Evolutionary conservation across 2,888 invertebrate genomes (phyloP).

Genomic region (Harpagoxenus sublaevis): DNA sequence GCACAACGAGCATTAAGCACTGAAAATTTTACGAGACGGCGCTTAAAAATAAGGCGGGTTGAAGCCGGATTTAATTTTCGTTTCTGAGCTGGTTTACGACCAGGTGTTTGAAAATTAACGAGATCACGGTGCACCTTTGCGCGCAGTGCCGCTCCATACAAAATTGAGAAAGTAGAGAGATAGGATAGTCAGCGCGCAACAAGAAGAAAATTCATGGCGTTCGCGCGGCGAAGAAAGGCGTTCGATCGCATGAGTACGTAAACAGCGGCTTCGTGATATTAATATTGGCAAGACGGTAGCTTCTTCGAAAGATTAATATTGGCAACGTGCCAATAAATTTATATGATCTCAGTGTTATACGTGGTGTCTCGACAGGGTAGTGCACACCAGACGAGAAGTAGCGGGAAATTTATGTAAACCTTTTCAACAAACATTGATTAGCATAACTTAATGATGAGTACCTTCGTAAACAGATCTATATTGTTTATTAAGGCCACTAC

Average conservation of each 20-base stretch:
- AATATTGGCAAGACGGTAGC: conserved; percentile 39
- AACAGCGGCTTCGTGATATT: conserved; percentile 41
- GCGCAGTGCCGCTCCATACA: conserved; percentile 27
- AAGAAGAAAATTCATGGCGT: conserved; percentile 44
- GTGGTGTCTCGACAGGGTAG: background rate
- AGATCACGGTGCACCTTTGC: conserved; percentile 39
- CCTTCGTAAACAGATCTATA: background rate
- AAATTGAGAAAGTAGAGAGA: conserved; percentile 47
- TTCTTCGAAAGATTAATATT: conserved; percentile 37
- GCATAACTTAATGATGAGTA: conserved; percentile 5
- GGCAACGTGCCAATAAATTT: conserved; percentile 39
- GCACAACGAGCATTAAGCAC: conserved; percentile 15
- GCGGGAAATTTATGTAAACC: conserved; percentile 17
- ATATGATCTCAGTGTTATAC: conserved; percentile 13
- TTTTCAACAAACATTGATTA: conserved; percentile 9
- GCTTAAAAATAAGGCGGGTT: conserved; percentile 43
- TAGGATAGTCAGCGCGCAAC: conserved; percentile 27
- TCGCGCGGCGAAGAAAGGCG: conserved; percentile 32
- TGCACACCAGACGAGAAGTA: background rate
- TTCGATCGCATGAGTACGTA: conserved; percentile 41
- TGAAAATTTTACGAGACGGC: conserved; percentile 43
- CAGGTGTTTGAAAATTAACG: conserved; percentile 51
- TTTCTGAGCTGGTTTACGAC: conserved; percentile 42
- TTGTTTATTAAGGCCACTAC: too few species aligned
- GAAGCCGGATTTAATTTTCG: conserved; percentile 52